phyloP scores from a whole-genome alignment of 2,888 invertebrate genomes.

The Patella pellucida region DNA sequence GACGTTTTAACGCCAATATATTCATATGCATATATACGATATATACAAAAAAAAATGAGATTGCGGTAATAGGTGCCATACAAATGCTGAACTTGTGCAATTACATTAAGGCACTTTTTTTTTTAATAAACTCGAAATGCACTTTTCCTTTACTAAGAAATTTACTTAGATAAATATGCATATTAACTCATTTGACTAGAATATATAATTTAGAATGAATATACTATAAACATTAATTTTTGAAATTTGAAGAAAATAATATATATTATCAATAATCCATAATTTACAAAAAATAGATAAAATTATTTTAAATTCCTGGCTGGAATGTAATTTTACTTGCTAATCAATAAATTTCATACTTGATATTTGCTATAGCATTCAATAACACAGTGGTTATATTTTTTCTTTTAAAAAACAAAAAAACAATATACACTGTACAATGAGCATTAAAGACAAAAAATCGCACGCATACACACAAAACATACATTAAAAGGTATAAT shows the following conservation, averaged over 20 bases:
- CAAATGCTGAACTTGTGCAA: background rate
- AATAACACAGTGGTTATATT: too few species aligned
- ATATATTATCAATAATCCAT: background rate
- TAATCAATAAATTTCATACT: too few species aligned
- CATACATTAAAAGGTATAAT: too few species aligned
- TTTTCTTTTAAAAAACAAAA: background rate
- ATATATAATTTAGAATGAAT: slow-evolving; percentile 1
- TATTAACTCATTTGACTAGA: background rate
- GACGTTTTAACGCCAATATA: background rate
- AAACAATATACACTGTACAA: slow-evolving; percentile 1
- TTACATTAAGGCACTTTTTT: background rate
- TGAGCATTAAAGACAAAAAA: background rate
- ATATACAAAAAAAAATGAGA: slow-evolving; percentile 2
- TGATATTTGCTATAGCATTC: too few species aligned
- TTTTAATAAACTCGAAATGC: too few species aligned
- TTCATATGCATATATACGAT: background rate
- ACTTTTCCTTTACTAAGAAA: too few species aligned
- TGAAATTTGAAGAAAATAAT: background rate
- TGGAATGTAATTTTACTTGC: background rate
- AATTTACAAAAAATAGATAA: background rate
- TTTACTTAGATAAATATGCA: too few species aligned
- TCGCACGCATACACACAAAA: too few species aligned
- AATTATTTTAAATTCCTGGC: slow-evolving; percentile 5
- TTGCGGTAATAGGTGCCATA: slow-evolving; percentile 8
- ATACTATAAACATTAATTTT: background rate